Evolutionary conservation across 1,140 invertebrate genomes (phyloP).

Genomic region (Procambarus clarkii): DNA sequence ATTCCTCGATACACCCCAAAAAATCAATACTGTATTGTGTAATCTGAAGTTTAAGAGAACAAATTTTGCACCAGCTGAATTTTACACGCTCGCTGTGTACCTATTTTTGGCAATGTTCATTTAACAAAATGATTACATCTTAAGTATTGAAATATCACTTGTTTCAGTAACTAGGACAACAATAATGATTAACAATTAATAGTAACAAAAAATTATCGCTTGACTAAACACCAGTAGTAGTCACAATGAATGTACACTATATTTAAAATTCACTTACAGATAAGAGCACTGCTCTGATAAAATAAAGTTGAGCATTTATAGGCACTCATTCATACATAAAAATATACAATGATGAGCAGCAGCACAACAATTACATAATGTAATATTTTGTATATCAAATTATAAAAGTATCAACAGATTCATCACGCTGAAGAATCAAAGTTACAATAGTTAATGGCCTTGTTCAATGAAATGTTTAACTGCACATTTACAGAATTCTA

Average conservation of each 20-base stretch:
- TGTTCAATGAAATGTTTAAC: background rate
- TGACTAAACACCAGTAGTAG: background rate
- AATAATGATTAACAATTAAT: background rate
- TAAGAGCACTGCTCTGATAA: conserved; percentile 3
- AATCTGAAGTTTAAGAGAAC: background rate
- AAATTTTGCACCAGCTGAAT: background rate
- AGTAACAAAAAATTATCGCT: background rate
- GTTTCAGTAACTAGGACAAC: background rate
- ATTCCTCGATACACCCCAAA: too few species aligned
- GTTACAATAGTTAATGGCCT: background rate
- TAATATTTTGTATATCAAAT: background rate
- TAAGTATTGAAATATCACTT: background rate
- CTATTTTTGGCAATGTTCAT: background rate
- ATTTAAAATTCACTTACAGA: background rate
- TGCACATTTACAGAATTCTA: background rate
- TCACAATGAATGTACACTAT: background rate
- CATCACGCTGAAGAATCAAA: background rate
- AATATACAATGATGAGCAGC: background rate
- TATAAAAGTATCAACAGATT: background rate
- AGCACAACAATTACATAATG: background rate
- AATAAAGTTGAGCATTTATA: conserved; percentile 8
- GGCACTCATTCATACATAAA: background rate
- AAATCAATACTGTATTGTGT: too few species aligned
- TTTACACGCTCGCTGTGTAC: too few species aligned
- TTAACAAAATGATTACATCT: background rate